A percentile compares a stretch with the other conserved stretches of the same genome.
phyloP scores from a whole-genome alignment of 2,888 invertebrate species.

The Temnothorax ravouxi region DNA sequence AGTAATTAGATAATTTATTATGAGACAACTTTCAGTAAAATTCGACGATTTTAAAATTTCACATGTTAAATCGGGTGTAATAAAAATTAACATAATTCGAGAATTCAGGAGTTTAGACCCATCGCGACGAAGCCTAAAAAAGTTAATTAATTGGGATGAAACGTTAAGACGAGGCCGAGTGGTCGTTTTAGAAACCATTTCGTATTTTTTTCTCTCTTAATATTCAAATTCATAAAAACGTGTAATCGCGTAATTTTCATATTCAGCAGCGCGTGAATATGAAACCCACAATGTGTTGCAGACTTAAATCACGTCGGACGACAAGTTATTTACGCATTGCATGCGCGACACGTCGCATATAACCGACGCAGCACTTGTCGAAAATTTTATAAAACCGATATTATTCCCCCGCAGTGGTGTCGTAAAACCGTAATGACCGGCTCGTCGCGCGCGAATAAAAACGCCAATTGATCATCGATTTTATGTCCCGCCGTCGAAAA shows the following conservation, averaged over 20 bases:
- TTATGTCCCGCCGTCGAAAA: conserved; percentile 65
- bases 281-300: conserved; percentile 3
- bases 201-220: background rate
- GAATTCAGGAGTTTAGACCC: conserved; percentile 14
- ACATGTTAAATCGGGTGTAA: conserved; percentile 6
- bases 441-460: conserved; percentile 62
- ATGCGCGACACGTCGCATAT: conserved; percentile 28
- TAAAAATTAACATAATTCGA: conserved; percentile 61
- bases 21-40: conserved; percentile 55
- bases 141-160: conserved; percentile 32
- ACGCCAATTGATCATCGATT: conserved; percentile 72
- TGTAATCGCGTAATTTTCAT: conserved; percentile 73
- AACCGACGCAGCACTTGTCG: background rate
- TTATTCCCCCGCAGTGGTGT: conserved; percentile 33
- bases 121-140: conserved; percentile 66
- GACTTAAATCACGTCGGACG: conserved; percentile 28
- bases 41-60: conserved; percentile 19
- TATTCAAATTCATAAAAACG: conserved; percentile 68
- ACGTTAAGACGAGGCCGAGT: conserved; percentile 9
- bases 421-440: conserved; percentile 64
- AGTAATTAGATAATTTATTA: background rate
- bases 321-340: conserved; percentile 36
- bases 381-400: conserved; percentile 51
- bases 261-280: conserved; percentile 38
- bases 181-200: conserved; percentile 14